These are phyloP conservation scores for Malachius bipustulatus DNA, from an alignment of 2,888 invertebrate genomes.

Conservation along the genomic window DNA sequence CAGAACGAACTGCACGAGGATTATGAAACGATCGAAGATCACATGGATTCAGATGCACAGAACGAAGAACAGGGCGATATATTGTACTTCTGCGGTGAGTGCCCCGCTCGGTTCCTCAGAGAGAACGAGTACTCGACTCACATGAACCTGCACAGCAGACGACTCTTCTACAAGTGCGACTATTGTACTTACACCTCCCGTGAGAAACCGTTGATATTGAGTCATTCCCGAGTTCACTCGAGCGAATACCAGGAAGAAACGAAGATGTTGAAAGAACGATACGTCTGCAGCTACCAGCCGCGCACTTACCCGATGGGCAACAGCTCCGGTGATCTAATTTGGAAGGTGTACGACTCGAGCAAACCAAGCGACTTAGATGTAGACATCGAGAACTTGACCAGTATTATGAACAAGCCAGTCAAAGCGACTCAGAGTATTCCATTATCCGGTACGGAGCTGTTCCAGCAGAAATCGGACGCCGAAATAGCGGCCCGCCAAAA, in stretches of 20 bases:
- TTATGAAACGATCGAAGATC: slow-evolving; percentile 18
- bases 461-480: slow-evolving; percentile 49
- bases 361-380: slow-evolving; percentile 21
- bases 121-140: slow-evolving; percentile 64
- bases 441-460: slow-evolving; percentile 52
- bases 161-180: slow-evolving; percentile 55
- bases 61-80: slow-evolving; percentile 31
- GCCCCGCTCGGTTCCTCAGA: slow-evolving; percentile 73
- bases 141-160: slow-evolving; percentile 53
- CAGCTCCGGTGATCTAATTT: slow-evolving; percentile 31
- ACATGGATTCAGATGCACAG: slow-evolving; percentile 28
- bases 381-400: slow-evolving; percentile 20
- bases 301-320: slow-evolving; percentile 35
- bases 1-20: slow-evolving; percentile 27
- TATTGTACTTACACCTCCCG: slow-evolving; percentile 66
- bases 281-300: slow-evolving; percentile 56
- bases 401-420: slow-evolving; percentile 22
- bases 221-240: slow-evolving; percentile 61
- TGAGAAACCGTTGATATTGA: slow-evolving; percentile 53
- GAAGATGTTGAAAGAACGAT: slow-evolving; percentile 52
- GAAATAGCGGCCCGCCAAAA: slow-evolving; percentile 43
- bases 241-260: slow-evolving; percentile 69
- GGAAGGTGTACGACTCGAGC: slow-evolving; percentile 36
- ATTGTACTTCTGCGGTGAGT: slow-evolving; percentile 65
- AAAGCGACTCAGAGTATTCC: slow-evolving; percentile 39